phyloP scores from a whole-genome alignment of 2,888 invertebrate genomes.

The Spialia ferax region DNA sequence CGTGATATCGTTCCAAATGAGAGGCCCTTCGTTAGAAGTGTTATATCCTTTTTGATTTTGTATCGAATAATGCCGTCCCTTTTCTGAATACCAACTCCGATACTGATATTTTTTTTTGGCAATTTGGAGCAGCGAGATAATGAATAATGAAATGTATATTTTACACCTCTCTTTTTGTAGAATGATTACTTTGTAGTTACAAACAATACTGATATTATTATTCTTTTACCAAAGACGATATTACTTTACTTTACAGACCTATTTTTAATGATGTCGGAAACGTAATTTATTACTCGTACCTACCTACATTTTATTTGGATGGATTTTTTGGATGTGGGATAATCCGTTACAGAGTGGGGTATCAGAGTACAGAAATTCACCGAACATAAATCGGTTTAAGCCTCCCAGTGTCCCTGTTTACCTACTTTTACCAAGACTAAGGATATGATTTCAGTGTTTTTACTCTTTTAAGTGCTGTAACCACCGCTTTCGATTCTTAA shows the following conservation, averaged over 20 bases:
- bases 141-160: background rate
- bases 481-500: too few relatives aligned
- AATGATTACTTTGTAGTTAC: background rate
- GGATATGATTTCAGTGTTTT: background rate
- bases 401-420: background rate
- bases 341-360: background rate
- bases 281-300: background rate
- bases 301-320: background rate
- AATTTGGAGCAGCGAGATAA: conserved; percentile 7
- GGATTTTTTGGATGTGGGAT: background rate
- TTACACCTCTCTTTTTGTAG: background rate
- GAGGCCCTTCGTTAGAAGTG: conserved; percentile 47
- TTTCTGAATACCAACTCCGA: conserved; percentile 30
- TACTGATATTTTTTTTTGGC: conserved; percentile 7
- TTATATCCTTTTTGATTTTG: conserved; percentile 35
- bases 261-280: background rate
- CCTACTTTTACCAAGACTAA: background rate
- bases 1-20: conserved; percentile 77
- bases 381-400: background rate
- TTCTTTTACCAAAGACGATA: too few relatives aligned
- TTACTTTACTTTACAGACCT: background rate
- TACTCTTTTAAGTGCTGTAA: background rate
- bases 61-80: conserved; percentile 34
- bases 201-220: background rate
- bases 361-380: background rate